phyloP scores from a whole-genome alignment of 2,113 vertebrate genomes.

The Gracilinanus agilis region DNA sequence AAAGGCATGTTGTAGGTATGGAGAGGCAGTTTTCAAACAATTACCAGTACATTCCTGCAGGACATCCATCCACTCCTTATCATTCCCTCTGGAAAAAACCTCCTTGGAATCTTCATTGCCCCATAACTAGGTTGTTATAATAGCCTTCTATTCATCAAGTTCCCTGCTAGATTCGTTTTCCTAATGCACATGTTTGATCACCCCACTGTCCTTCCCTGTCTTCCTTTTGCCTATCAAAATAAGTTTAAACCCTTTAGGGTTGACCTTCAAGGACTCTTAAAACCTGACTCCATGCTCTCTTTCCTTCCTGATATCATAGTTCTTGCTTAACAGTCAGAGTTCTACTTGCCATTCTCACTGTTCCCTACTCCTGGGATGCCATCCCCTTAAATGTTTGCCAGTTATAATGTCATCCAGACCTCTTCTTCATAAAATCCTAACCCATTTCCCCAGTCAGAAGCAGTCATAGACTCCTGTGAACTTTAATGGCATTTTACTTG shows the following conservation, averaged over 20 bases:
- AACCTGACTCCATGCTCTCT: neutral
- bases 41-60: neutral
- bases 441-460: neutral
- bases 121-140: neutral
- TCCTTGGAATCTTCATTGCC: neutral
- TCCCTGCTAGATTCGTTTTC: neutral
- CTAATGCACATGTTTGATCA: neutral
- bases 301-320: neutral
- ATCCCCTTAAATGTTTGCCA: neutral
- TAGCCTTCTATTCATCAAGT: neutral
- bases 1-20: neutral
- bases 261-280: neutral
- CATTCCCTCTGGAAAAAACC: neutral
- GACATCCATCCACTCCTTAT: neutral
- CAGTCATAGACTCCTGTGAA: neutral
- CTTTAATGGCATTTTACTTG: neutral
- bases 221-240: neutral
- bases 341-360: neutral
- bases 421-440: neutral
- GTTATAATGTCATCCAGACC: neutral
- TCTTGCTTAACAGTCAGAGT: neutral
- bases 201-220: neutral
- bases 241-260: neutral
- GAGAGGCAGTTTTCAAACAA: neutral
- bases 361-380: neutral